Base-by-base conservation (phyloP, 2,888 invertebrate species). In the Caenorhabditis japonica region DNA sequence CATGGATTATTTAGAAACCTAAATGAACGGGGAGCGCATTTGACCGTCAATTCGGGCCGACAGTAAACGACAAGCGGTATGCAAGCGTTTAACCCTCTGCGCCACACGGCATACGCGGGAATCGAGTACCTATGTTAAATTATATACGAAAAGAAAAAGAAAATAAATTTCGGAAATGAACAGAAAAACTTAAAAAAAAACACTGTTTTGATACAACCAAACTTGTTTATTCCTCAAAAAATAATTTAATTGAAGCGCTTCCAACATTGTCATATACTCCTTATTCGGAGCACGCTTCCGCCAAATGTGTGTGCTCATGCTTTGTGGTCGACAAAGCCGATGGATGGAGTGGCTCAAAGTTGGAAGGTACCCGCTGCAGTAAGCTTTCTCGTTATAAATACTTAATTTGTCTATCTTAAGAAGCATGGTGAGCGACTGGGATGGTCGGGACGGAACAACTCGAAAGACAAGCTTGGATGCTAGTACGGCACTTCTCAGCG, bases 251-350 rank as follows among this genome's bases (percentile, higher is more conserved):
- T 85, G 71, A 38, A 85, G 85, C 47, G 86, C 86, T 8, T 84
- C 83, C 2, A 86, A 86, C 75, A 85, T 87, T 62, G 75, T 86
- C 21, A 87, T 86, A 68, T 86, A 87, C 69, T 85, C 84, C 7
- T 76, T 86, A 13, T 86, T 86, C 46, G 85, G 85, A 2, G 80
- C 82, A 10, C 68, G 82, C 10, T 86, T 86, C 72, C 79, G 86
- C 19, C 80, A 80, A 44, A 78, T 85, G 77, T 84, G 82, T 71
- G 77, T 82, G 12, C 47, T 81, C 27, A 70, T 85, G 60, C 76
- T 87, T 7, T 87, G 85, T 51, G 79, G 79, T 27, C 30, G 72
- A 49, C 47, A 74, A 17, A 79, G 79, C 49, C 70, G 69, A 21
- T 79, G 79, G 76, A 79, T 75, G 75, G 61, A 73, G n/a, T 79